Evolutionary conservation across 2,888 invertebrate genomes (phyloP).

Genomic region (Apocheima hispidaria): DNA sequence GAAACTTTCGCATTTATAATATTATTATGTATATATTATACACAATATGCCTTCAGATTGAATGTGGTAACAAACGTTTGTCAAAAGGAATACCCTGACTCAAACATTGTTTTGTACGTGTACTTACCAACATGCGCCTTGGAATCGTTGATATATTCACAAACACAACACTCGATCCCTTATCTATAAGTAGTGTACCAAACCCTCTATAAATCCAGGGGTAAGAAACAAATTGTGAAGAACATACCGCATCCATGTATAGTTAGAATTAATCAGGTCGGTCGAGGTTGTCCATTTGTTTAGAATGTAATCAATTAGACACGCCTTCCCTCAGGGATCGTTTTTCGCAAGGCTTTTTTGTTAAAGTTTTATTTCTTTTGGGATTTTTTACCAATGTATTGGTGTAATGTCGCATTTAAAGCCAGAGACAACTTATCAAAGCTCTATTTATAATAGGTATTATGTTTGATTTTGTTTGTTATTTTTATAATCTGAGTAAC

Average conservation of each 20-base stretch:
- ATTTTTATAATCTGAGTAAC: too few relatives aligned
- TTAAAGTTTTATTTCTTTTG: background rate
- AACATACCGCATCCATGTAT: slow-evolving; percentile 50
- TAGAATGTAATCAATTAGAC: slow-evolving; percentile 57
- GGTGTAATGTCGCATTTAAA: too few relatives aligned
- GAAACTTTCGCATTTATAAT: too few relatives aligned
- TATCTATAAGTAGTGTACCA: slow-evolving; percentile 12
- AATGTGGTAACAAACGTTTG: too few relatives aligned
- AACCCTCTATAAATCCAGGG: slow-evolving; percentile 44
- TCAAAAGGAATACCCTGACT: too few relatives aligned
- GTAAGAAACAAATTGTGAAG: slow-evolving; percentile 42
- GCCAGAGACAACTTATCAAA: too few relatives aligned
- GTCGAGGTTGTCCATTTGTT: slow-evolving; percentile 50
- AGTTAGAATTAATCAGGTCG: slow-evolving; percentile 53
- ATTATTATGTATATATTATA: too few relatives aligned
- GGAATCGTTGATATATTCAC: background rate
- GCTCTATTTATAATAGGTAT: too few relatives aligned
- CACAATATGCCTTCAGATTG: too few relatives aligned
- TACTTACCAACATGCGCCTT: background rate
- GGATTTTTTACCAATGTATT: background rate
- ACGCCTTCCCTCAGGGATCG: slow-evolving; percentile 7
- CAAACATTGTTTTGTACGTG: background rate
- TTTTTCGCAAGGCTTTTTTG: slow-evolving; percentile 6
- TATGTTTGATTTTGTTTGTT: too few relatives aligned
- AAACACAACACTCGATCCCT: slow-evolving; percentile 10